Evolutionary conservation across 2,113 vertebrate species (phyloP).

Genomic region (Pygoscelis antarcticus): DNA sequence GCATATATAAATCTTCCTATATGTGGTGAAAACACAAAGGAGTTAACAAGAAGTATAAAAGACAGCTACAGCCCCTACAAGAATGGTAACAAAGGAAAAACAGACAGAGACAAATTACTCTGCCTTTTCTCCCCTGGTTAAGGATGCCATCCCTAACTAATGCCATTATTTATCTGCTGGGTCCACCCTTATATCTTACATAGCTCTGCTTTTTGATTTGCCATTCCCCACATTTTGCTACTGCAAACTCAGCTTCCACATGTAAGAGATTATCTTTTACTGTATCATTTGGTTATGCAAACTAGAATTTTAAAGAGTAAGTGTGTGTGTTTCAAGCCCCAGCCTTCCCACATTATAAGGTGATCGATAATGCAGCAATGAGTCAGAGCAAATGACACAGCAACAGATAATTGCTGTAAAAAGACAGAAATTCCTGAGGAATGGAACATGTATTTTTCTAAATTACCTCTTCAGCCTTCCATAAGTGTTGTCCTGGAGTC

Average conservation of each 20-base stretch:
- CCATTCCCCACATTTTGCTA: background rate
- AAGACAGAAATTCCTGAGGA: background rate
- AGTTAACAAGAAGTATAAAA: background rate
- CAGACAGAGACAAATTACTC: background rate
- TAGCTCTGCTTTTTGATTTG: background rate
- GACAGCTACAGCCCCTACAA: background rate
- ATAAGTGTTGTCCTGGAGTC: accelerated
- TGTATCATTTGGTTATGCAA: background rate
- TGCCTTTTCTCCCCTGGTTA: background rate
- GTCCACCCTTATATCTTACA: background rate
- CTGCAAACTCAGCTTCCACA: background rate
- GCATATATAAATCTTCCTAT: background rate
- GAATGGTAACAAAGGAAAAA: background rate
- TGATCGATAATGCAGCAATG: background rate
- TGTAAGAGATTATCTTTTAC: background rate
- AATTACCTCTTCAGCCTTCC: background rate
- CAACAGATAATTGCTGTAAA: background rate
- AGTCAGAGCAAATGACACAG: background rate
- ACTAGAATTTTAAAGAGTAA: background rate
- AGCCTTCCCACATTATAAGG: background rate
- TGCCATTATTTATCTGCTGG: background rate
- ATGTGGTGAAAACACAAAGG: background rate
- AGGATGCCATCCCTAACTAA: background rate
- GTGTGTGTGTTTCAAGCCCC: background rate
- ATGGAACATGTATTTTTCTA: background rate